phyloP scores from a whole-genome alignment of 2,888 invertebrate species.

The Pterobdella sp. region DNA sequence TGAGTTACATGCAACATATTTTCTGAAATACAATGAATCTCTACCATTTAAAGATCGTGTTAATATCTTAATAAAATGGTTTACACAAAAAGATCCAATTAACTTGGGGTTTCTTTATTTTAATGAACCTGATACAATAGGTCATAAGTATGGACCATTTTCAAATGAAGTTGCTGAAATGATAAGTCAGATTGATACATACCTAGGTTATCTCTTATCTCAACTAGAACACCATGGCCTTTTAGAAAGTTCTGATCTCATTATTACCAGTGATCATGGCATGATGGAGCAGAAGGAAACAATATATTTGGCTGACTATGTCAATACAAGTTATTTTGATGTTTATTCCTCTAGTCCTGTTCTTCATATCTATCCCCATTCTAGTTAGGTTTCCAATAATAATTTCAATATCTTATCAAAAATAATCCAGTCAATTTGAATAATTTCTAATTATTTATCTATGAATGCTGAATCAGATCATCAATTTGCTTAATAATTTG shows the following conservation, averaged over 20 bases:
- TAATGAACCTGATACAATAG: slow-evolving; percentile 62
- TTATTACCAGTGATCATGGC: slow-evolving; percentile 68
- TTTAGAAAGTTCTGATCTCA: slow-evolving; percentile 58
- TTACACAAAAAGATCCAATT: slow-evolving; percentile 55
- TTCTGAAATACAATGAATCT: slow-evolving; percentile 41
- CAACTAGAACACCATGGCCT: slow-evolving; percentile 56
- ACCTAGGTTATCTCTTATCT: slow-evolving; percentile 54
- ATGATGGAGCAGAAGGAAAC: slow-evolving; percentile 29
- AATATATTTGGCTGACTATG: slow-evolving; percentile 35
- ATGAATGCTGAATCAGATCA: no score
- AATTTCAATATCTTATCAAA: no score
- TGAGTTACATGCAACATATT: slow-evolving; percentile 40
- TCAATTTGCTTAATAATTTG: no score
- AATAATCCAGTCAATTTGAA: no score
- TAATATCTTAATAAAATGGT: slow-evolving; percentile 45
- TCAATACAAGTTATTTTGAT: slow-evolving; percentile 54
- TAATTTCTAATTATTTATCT: no score
- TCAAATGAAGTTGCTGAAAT: slow-evolving; percentile 52
- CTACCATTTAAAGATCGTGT: slow-evolving; percentile 43
- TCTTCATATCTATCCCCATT: slow-evolving; percentile 58
- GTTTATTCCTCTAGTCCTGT: slow-evolving; percentile 57
- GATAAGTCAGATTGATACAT: slow-evolving; percentile 53
- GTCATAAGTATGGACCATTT: slow-evolving; percentile 57
- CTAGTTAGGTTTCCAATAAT: no score
- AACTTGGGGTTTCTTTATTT: slow-evolving; percentile 65